Percentiles rank a stretch among this genome's conserved stretches.
These are phyloP conservation scores for Protodeltote pygarga DNA, from an alignment of 2,888 invertebrate species.

Conservation along the genomic window DNA sequence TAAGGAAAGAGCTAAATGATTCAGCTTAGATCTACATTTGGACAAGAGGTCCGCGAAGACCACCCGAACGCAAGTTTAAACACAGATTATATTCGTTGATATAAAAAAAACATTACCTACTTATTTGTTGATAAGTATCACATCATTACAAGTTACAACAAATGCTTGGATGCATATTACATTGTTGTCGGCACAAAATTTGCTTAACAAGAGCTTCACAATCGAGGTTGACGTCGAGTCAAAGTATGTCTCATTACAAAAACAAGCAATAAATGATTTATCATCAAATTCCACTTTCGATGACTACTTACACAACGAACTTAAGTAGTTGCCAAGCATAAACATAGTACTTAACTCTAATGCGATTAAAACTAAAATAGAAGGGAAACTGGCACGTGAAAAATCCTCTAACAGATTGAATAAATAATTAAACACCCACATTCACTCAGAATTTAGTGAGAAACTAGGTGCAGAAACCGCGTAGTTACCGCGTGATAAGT, in stretches of 20 bases:
- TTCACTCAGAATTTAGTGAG: constrained; percentile 58
- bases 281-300: constrained; percentile 33
- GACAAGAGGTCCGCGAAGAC: no score
- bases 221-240: constrained; percentile 14
- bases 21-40: no score
- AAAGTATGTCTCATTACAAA: constrained; percentile 19
- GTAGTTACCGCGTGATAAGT: constrained; percentile 58
- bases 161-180: neutral
- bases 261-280: constrained; percentile 29
- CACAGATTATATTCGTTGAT: no score
- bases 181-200: constrained; percentile 1
- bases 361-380: constrained; percentile 51
- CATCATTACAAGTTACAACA: neutral
- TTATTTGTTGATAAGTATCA: no score
- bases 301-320: constrained; percentile 25
- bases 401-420: constrained; percentile 66
- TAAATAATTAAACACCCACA: constrained; percentile 77
- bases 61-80: no score
- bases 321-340: constrained; percentile 14
- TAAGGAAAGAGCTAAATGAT: no score
- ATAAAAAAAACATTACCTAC: no score
- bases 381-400: constrained; percentile 45
- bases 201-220: constrained; percentile 6
- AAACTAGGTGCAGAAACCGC: constrained; percentile 74
- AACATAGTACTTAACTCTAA: constrained; percentile 38